Evolutionary conservation across 2,888 invertebrate genomes (phyloP), one percentile per base, ranked within the genome.

Genomic region (Cephus spinipes): DNA sequence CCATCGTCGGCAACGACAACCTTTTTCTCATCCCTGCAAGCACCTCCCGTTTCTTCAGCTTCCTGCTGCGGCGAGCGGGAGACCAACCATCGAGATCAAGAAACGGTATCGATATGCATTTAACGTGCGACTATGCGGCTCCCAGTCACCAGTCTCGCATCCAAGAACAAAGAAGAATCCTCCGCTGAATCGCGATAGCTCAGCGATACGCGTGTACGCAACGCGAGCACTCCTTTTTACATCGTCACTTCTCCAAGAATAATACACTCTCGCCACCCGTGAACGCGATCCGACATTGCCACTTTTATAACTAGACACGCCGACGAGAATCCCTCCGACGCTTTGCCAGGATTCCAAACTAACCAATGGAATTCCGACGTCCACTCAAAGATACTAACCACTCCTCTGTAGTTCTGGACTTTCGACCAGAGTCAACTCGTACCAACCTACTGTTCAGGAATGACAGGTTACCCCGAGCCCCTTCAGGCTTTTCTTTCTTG

Each of bases 41-140:
- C 76, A 69, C 71, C 71, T 32, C 76, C 30, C 76, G 30, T 73
- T 76, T 75, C 75, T 75, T 68, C 23, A 69, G 69, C 75, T 75
- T 75, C 69, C 69, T 33, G 69, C 32, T 69, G 75, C 68, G 68
- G 34, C 33, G 6, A 68, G 69, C 68, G n/a, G 23, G 69, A 12
- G 75, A n/a, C 69, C 75, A n/a, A 68, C 55, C 55, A 34, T 69
- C 40, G 40, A 55, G 55, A 55, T 55, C 68, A 69, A 68, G 75
- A 75, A 75, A 75, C 76, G 36, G 76, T 71, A 76, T 76, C 76
- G 76, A 77, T 74, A 74, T 77, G 77, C 77, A 74, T 69, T 77
- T 77, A 77, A 77, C 77, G 77, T 74, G 74, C 55, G 77, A 32
- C 73, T 73, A 74, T 74, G 74, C 74, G 74, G 74, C 35, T 74